Base-by-base conservation (phyloP, 1,140 invertebrate species). In the Oryzaephilus surinamensis region DNA sequence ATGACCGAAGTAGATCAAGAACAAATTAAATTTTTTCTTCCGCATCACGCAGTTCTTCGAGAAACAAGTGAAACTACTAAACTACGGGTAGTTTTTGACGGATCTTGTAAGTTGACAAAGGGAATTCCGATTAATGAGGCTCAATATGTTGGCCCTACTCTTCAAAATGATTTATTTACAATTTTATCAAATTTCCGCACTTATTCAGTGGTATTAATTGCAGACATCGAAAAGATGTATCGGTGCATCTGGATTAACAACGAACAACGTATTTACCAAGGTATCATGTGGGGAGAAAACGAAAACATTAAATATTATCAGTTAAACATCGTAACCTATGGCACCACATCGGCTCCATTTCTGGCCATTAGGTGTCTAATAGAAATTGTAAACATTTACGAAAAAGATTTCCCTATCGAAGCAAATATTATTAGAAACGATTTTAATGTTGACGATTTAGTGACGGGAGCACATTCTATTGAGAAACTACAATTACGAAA, bases 381-480 rank as follows among this genome's bases (percentile, higher is more conserved):
- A 16, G 26, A 54, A 19, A 28, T 65, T 16, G 58, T 55, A 4
- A 23, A 31, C 13, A 41, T 43, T 10, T 37, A 51, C 26, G 28
- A 43, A 12, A 36, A 46, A n/a, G 17, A 46, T 4, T 48, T 45
- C 36, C 58, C 61, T 7, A 30, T 37, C 30, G 52, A 40, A 13
- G 15, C 48, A 16, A 28, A 43, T 3, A 48, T 59, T 2, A 50
- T 64, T 5, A 28, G 48, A 29, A 45, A 32, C 2, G 58, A 67
- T 54, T 60, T 63, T 29, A 70, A 70, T 35, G 62, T 69, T 1
- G 67, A 71, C 51, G 66, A 70, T 51, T 23, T 69, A 4, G 6
- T 54, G 6, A 43, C 43, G 6, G 52, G 57, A 16, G 32, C 32
- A 7, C 10, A 49, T 17, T 31, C 41, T 6, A 11, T 53, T 11